Conservation (phyloP, 2,797 vertebrate species). For the Mus minutoides region DNA sequence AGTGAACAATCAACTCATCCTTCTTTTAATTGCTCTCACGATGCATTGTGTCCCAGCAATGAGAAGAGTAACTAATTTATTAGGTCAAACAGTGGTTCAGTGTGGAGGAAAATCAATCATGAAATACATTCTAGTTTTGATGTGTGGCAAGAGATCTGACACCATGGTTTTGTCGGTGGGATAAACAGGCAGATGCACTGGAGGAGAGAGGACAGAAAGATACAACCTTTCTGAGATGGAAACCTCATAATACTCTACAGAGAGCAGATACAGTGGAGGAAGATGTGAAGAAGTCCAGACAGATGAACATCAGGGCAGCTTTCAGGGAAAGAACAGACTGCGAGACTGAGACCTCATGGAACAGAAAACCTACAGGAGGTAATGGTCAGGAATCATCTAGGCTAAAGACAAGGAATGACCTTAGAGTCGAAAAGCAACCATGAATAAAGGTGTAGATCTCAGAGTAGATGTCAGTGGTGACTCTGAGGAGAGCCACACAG, state of each 20-base stretch:
- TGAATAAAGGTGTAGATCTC: neutral
- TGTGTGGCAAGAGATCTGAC: neutral
- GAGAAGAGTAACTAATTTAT: neutral
- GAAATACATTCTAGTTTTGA: neutral
- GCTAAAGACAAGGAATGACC: neutral
- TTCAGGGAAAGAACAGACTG: neutral
- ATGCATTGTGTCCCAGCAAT: neutral
- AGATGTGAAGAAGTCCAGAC: neutral
- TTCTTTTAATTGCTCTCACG: neutral
- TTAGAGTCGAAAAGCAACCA: neutral
- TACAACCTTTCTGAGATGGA: neutral
- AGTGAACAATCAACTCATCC: neutral
- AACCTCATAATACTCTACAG: neutral
- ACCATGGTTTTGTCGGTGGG: neutral
- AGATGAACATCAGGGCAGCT: neutral
- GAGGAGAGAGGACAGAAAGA: too few relatives aligned
- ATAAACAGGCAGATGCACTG: neutral
- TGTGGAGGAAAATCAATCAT: neutral
- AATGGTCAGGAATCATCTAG: too few relatives aligned
- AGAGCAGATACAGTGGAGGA: neutral
- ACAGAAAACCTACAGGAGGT: neutral
- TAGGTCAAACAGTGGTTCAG: neutral
- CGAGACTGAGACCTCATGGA: too few relatives aligned
- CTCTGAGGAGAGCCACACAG: neutral
- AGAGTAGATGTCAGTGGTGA: neutral